Evolutionary conservation across 37 sponge, comb jelly and placozoan species (phyloP), one percentile per base, ranked within the genome.

Genomic region (Oopsacas minuta): DNA sequence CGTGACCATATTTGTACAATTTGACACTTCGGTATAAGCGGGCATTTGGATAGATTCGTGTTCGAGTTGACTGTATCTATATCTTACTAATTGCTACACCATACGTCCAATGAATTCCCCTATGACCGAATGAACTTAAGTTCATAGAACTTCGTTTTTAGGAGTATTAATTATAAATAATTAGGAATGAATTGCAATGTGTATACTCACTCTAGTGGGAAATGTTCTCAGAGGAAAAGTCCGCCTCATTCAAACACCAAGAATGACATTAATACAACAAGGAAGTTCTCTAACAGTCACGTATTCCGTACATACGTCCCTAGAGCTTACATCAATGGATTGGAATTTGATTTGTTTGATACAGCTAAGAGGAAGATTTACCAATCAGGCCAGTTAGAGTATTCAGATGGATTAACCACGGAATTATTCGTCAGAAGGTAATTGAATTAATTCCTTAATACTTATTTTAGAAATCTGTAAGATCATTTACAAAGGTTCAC

Each of bases 231-330:
- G 22, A 20, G 17, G 5, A 61, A 61, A 10, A 5, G 1, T 12
- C 5, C 22, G 22, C 5, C 7, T 3, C 75, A 3, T 61, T 25
- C 30, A n/a, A n/a, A n/a, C n/a, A n/a, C n/a, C n/a, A 61, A 3
- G 28, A 61, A n/a, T 32, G 75, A 61, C 22, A 61, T 12, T 61
- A 20, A 61, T 34, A 25, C 75, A 25, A 61, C 75, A 10, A 25
- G 75, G 20, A 61, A 61, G 75, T 61, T 61, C 22, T 61, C 75
- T 61, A 61, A 61, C 75, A 61, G 75, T n/a, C 75, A 61, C 22
- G 75, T 61, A 25, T 61, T 61, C 22, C 7, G 5, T 7, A n/a
- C 28, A n/a, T 32, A 10, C 75, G 7, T 61, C 7, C 75, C 7
- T 32, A 61, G 75, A 61, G 22, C 17, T 61, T 61, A 61, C 28